A percentile compares a stretch with the other conserved stretches of the same genome.
Evolutionary conservation across 2,888 invertebrate species (phyloP).

Genomic region (Icerya purchasi): DNA sequence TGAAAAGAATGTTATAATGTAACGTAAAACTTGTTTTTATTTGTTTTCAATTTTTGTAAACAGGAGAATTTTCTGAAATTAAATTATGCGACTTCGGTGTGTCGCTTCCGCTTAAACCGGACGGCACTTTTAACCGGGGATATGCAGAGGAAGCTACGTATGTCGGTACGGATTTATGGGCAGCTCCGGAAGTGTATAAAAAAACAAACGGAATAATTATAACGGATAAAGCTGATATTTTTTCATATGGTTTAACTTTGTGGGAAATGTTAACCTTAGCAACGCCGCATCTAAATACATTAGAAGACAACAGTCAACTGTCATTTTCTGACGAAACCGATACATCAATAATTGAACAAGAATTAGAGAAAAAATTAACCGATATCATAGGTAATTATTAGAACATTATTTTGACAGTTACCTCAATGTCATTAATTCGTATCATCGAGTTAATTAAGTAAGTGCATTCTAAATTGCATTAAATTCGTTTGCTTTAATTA

Average conservation of each 20-base stretch:
- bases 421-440: no score
- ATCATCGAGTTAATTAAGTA: no score
- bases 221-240: conserved; percentile 53
- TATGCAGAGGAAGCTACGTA: conserved; percentile 33
- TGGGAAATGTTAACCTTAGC: conserved; percentile 61
- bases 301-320: no score
- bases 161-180: conserved; percentile 57
- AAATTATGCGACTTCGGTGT: conserved; percentile 74
- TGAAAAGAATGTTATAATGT: no score
- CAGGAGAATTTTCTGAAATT: conserved; percentile 44
- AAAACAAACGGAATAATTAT: conserved; percentile 27
- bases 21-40: no score
- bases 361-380: no score
- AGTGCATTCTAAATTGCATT: no score
- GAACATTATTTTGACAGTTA: no score
- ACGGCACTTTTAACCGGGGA: conserved; percentile 26
- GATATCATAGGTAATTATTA: no score
- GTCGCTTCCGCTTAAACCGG: conserved; percentile 42
- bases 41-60: conserved; percentile 5
- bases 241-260: conserved; percentile 51
- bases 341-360: no score
- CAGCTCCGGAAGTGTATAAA: conserved; percentile 48
- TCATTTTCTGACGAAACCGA: no score
- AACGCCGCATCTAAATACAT: conserved; percentile 35
- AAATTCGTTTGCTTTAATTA: no score